Base-by-base conservation (phyloP, 2,888 invertebrate genomes). In the Euspilapteryx auroguttella region DNA sequence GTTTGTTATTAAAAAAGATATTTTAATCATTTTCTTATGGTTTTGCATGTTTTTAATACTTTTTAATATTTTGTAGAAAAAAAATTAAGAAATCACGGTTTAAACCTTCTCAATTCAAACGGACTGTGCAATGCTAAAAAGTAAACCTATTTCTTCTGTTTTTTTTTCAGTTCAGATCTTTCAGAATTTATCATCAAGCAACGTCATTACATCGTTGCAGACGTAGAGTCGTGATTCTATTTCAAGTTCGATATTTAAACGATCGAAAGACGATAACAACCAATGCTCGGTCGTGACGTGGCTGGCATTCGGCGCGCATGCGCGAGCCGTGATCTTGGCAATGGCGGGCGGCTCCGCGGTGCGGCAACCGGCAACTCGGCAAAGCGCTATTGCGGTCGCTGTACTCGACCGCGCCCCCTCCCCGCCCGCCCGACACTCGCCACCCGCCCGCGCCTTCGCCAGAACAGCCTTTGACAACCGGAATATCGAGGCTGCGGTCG, bases 321-420 rank as follows among this genome's bases (percentile, higher is more conserved):
- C 63, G 57, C 65, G 55, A 69, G 57, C 79, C 79, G 69, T 79
- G 79, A 79, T 79, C 79, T 79, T 79, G 79, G 78, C 79, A 78
- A 71, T 78, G 77, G 59, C 61, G 56, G n/a, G n/a, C n/a, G n/a
- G n/a, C n/a, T n/a, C n/a, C n/a, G 63, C 55, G 56, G 62, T 42
- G 37, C 32, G 37, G 38, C 22, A n/a, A n/a, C n/a, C n/a, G n/a
- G n/a, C n/a, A n/a, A n/a, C n/a, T n/a, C n/a, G n/a, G n/a, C n/a
- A n/a, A n/a, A n/a, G 28, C 35, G 53, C 50, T 63, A 66, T 69
- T 64, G 71, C 71, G 69, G 71, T 69, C 69, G 71, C 59, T 69
- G 71, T 71, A 75, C 73, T 55, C 69, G 27, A n/a, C n/a, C 45
- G 40, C 40, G 44, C 42, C 45, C 41, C 38, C 41, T 25, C 37